Conservation (phyloP, 2,797 vertebrate genomes). For the Enteromius anoplus region DNA sequence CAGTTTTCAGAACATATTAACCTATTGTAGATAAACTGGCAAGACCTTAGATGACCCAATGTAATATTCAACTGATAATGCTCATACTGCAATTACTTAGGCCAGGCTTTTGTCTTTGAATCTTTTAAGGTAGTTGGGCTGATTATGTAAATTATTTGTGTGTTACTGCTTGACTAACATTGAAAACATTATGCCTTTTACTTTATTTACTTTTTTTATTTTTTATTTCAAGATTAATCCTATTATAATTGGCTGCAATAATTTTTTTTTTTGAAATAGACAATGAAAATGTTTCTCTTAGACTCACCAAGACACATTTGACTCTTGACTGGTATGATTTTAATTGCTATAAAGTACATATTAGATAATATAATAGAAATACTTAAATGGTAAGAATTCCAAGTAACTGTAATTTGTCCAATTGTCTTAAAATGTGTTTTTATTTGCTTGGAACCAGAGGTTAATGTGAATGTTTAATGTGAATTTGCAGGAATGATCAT, state of each 20-base stretch:
- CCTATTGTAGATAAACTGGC: constrained; percentile 6
- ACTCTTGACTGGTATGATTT: background rate
- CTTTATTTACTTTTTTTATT: background rate
- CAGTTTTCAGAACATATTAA: constrained; percentile 35
- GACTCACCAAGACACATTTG: background rate
- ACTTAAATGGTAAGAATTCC: background rate
- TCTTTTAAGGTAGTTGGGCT: background rate
- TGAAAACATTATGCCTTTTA: background rate
- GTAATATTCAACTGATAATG: background rate
- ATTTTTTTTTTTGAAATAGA: background rate
- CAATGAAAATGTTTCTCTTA: background rate
- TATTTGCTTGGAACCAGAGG: background rate
- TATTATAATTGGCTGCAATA: background rate
- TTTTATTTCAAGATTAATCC: background rate
- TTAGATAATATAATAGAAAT: background rate
- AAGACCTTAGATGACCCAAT: background rate
- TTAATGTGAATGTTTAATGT: background rate
- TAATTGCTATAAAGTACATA: background rate
- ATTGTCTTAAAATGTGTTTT: background rate
- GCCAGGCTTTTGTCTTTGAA: background rate
- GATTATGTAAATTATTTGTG: background rate
- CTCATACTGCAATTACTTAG: too few species aligned
- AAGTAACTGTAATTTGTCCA: background rate
- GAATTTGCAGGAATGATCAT: background rate
- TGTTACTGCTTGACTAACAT: background rate